Percentiles rank a stretch among this genome's conserved stretches.
These are phyloP conservation scores for Megathymus violae DNA, from an alignment of 1,140 invertebrate species.

Conservation along the genomic window DNA sequence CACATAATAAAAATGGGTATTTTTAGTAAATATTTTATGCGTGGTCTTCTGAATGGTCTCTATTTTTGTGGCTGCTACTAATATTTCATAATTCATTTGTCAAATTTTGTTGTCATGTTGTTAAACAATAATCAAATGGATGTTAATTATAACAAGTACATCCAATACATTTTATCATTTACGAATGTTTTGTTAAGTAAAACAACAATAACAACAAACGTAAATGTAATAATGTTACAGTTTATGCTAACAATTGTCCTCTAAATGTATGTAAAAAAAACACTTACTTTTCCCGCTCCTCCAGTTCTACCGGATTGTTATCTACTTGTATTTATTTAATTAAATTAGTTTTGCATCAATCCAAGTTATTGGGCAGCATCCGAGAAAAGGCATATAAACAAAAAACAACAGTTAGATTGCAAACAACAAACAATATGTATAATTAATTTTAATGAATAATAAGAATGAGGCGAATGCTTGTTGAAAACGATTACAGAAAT, in stretches of 20 bases:
- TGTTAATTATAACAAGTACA: conserved; percentile 29
- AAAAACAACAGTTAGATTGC: conserved; percentile 45
- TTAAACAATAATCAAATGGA: neutral
- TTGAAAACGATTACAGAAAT: too few species aligned
- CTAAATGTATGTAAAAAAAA: conserved; percentile 32
- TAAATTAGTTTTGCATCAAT: conserved; percentile 52
- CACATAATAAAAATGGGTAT: too few species aligned
- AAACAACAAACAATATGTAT: conserved; percentile 27
- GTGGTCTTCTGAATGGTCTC: too few species aligned
- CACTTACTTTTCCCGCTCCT: conserved; percentile 94
- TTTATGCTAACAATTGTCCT: conserved; percentile 22
- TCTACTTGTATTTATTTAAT: conserved; percentile 84
- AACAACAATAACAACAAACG: conserved; percentile 37
- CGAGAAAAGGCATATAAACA: conserved; percentile 51
- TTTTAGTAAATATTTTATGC: too few species aligned
- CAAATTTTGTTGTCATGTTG: too few species aligned
- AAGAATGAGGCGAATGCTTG: neutral
- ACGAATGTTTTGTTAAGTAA: conserved; percentile 32
- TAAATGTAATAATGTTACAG: neutral
- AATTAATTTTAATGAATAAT: neutral
- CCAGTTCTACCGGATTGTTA: conserved; percentile 90
- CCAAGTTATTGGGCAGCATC: conserved; percentile 60
- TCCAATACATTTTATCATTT: too few species aligned
- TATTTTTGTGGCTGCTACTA: too few species aligned
- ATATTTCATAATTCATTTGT: too few species aligned